Base-by-base conservation (phyloP, 2,888 invertebrate genomes). In the Drosophila helvetica region DNA sequence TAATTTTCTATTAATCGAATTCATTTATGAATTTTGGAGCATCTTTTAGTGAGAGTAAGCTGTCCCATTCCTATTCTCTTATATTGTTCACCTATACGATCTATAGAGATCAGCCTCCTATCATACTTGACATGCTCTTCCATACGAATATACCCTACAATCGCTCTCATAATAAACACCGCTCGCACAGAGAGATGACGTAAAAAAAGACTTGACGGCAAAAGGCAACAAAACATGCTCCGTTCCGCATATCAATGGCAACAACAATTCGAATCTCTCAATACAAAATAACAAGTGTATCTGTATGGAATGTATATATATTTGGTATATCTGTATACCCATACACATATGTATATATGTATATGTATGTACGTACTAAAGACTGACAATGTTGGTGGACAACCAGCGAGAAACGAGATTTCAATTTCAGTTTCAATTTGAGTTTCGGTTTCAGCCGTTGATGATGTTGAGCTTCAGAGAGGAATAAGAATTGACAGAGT, bases 221-320 rank as follows among this genome's bases (percentile, higher is more conserved):
- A 47, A 60, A 60, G 67, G 72, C 83, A 71, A 85, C 76, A 77
- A 72, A 86, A 81, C 85, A 87, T 87, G 85, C 88, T 88, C 86
- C 89, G 85, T 86, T 88, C 86, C 89, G 85, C 85, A 86, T 88
- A 81, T 85, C 79, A 87, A 86, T 79, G 60, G 64, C 70, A 81
- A 64, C 73, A 81, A 60, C 71, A 78, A 19, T 51, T 27, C 22
- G 10, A 47, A 53, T 65, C 46, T 17, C 54, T n/a, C 47, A 55
- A 65, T 65, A 65, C 47, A 27, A 66, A 46, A 71, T 74, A 56
- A 65, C 60, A 70, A 76, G 70, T 85, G 79, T 45, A 56, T 46
- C 12, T 33, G 33, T 33, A 10, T 30, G 9, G 30, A 9, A 30
- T 30, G 10, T 30, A 30, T 8, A 30, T n/a, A n/a, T n/a, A n/a